These are phyloP conservation scores for Sarcophaga carnaria DNA, from an alignment of 2,888 invertebrate species.

Conservation along the genomic window DNA sequence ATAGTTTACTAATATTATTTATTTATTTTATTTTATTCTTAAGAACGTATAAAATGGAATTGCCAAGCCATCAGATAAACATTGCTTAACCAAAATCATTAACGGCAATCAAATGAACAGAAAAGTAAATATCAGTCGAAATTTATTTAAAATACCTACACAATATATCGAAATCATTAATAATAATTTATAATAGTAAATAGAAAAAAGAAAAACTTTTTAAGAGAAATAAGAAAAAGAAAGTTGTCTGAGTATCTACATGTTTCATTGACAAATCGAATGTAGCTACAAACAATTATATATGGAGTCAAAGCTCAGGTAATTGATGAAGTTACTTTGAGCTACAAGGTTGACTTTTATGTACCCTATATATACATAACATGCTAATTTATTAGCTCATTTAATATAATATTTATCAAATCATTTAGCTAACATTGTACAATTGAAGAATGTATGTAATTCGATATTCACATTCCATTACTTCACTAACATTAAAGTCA, in stretches of 20 bases:
- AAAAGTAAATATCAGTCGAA: background rate
- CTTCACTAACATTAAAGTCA: too few species aligned
- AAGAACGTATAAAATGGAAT: too few species aligned
- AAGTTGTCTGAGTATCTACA: constrained; percentile 46
- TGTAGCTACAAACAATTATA: constrained; percentile 28
- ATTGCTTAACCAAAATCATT: background rate
- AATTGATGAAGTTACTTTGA: constrained; percentile 30
- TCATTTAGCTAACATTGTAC: too few species aligned
- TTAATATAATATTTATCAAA: too few species aligned
- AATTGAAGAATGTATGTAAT: too few species aligned
- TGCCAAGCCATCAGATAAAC: too few species aligned
- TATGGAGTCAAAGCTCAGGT: constrained; percentile 27
- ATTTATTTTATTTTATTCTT: background rate
- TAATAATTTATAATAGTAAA: background rate
- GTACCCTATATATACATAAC: background rate
- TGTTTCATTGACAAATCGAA: constrained; percentile 63
- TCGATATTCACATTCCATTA: too few species aligned
- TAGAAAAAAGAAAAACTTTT: background rate
- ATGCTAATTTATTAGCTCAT: too few species aligned
- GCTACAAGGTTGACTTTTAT: background rate
- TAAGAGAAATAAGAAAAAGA: constrained; percentile 35
- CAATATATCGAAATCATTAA: background rate
- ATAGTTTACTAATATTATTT: background rate
- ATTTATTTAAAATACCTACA: background rate
- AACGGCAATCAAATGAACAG: too few species aligned